Base-by-base conservation (phyloP, 2,888 invertebrate species). In the Diadegma fenestrale region DNA sequence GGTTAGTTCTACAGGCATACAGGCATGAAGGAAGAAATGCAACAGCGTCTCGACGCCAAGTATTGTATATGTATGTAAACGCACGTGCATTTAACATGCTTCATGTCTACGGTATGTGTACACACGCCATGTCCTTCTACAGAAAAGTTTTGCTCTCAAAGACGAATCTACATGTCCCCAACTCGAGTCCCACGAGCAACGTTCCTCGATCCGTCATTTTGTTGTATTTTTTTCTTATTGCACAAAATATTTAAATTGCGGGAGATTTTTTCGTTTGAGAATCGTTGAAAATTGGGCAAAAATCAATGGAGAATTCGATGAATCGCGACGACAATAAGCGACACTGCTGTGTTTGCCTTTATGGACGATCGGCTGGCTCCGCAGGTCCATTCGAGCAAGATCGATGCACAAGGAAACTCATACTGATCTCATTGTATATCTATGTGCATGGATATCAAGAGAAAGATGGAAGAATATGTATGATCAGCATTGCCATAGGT, bases 391-490 rank as follows among this genome's bases (percentile, higher is more conserved):
- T 30, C 26, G 30, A 82, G 76, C 61, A 86, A 86, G 85, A 86
- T 86, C 85, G 85, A 86, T 86, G 85, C 54, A 80, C 85, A 54
- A 77, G 80, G 82, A 86, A 82, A 86, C 80, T 82, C 80, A 73
- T 86, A 68, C 45, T 68, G 77, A 45, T 77, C 71, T 72, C 68
- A 51, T 68, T 76, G 73, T 71, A 71, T 17, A 51, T 66, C 64
- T 48, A 48, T 54, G 26, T 33, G 8, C 45, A 43, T 68, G 4
- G 26, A 5, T 14, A 26, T 58, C 26, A 5, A 26, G 26, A 26
- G 22, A 54, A 41, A 54, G 2, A 54, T 2, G 51, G 26, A 63
- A 43, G 33, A 66, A 48, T 37, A 30, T 22, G 41, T 26, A 73
- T 69, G 78, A 81, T 81, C 73, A 76, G 64, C 77, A 73, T 73